A percentile compares a stretch with the other conserved stretches of the same genome.
Conservation (phyloP, 1,140 invertebrate genomes). For the Caenorhabditis remanei region DNA sequence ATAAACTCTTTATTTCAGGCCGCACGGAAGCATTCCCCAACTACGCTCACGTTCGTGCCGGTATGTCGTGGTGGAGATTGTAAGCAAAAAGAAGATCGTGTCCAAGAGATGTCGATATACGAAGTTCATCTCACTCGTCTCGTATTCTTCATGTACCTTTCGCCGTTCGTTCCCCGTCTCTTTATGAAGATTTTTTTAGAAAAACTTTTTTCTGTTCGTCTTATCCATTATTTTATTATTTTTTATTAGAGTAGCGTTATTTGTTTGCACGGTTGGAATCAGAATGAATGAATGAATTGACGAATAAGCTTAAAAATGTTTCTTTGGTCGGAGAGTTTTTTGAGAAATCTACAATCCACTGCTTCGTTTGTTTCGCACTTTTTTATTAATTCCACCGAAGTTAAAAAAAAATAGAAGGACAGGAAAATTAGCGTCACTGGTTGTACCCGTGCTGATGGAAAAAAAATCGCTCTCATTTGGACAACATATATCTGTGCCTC, state of each 20-base stretch:
- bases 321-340: background rate
- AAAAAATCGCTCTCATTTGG: constrained; percentile 23
- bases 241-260: constrained; percentile 33
- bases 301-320: background rate
- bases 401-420: background rate
- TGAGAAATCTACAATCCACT: background rate
- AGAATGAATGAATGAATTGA: constrained; percentile 55
- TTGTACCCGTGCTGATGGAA: background rate
- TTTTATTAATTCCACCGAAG: background rate
- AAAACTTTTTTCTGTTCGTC: constrained; percentile 14
- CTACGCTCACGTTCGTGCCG: constrained; percentile 65
- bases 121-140: background rate
- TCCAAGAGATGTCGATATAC: background rate
- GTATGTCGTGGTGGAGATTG: constrained; percentile 68
- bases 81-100: constrained; percentile 41
- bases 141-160: constrained; percentile 36
- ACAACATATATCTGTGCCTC: constrained; percentile 7
- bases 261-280: constrained; percentile 42
- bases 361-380: background rate
- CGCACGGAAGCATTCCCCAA: constrained; percentile 67
- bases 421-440: background rate
- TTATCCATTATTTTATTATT: constrained; percentile 47
- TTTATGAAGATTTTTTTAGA: constrained; percentile 38
- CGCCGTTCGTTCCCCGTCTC: constrained; percentile 39
- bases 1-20: constrained; percentile 56